Percentiles rank a stretch among this genome's conserved stretches.
These are phyloP conservation scores for Danionella dracula DNA, from an alignment of 2,797 vertebrate species.

Conservation along the genomic window DNA sequence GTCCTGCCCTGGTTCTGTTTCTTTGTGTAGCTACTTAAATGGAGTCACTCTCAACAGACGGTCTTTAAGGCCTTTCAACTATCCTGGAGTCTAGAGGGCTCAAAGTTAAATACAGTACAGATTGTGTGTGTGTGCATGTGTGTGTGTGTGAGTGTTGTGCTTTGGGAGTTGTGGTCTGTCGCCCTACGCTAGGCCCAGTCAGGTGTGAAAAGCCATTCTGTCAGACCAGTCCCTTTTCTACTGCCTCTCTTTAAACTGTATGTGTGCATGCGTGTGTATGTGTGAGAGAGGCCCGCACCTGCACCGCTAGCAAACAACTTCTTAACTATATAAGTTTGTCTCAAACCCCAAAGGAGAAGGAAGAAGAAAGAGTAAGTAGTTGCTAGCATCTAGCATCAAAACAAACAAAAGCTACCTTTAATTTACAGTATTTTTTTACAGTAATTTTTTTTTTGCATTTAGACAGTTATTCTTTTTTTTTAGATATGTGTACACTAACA, in stretches of 20 bases:
- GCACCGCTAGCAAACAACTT: slow-evolving; percentile 69
- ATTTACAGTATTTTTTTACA: too few species aligned
- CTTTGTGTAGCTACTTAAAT: slow-evolving; percentile 40
- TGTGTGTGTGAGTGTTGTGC: slow-evolving; percentile 42
- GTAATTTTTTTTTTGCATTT: too few species aligned
- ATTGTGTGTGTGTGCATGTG: slow-evolving; percentile 32
- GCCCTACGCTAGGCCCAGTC: slow-evolving; percentile 76
- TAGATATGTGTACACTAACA: too few species aligned
- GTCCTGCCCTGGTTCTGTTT: slow-evolving; percentile 43
- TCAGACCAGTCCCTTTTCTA: slow-evolving; percentile 71
- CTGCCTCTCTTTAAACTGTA: slow-evolving; percentile 65
- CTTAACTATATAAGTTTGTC: slow-evolving; percentile 65
- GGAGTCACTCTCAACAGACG: slow-evolving; percentile 45
- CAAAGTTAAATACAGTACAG: slow-evolving; percentile 48
- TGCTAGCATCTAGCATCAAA: background rate
- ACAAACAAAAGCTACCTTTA: too few species aligned
- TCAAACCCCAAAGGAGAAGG: slow-evolving; percentile 58
- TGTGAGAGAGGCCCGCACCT: slow-evolving; percentile 62
- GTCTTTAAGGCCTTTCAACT: slow-evolving; percentile 47
- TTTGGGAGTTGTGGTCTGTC: slow-evolving; percentile 74
- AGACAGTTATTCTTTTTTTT: too few species aligned
- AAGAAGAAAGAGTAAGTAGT: slow-evolving; percentile 27
- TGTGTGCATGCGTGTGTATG: slow-evolving; percentile 17
- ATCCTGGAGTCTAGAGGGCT: slow-evolving; percentile 42
- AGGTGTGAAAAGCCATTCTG: slow-evolving; percentile 83